A percentile compares a stretch with the other conserved stretches of the same genome.
phyloP scores from a whole-genome alignment of 2,888 invertebrate genomes.

The Ellobium chinense region DNA sequence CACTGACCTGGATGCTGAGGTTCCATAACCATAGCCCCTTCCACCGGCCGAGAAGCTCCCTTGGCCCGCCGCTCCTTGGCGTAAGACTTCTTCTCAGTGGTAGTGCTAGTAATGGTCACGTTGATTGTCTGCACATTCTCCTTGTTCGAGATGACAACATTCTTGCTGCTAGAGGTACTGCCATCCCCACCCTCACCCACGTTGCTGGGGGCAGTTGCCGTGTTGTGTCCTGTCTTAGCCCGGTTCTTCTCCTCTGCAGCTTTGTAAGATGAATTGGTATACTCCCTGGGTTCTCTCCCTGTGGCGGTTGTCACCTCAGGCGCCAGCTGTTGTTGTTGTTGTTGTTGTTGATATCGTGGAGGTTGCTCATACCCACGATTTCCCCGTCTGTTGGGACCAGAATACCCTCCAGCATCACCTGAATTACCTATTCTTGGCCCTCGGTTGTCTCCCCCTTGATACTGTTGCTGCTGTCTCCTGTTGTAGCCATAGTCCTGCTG shows the following conservation, averaged over 20 bases:
- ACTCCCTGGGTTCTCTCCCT: constrained; percentile 31
- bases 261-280: constrained; percentile 33
- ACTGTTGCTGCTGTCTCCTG: constrained; percentile 9
- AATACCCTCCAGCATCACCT: constrained; percentile 17
- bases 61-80: constrained; percentile 61
- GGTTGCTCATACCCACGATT: constrained; percentile 27
- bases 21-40: constrained; percentile 18
- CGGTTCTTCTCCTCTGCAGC: constrained; percentile 12
- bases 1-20: background rate
- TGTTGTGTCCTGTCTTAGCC: background rate
- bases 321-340: constrained; percentile 28
- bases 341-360: background rate
- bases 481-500: constrained; percentile 13
- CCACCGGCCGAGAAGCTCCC: constrained; percentile 47
- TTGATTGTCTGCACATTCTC: constrained; percentile 56
- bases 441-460: background rate
- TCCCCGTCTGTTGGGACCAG: constrained; percentile 8
- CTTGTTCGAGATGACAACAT: constrained; percentile 53
- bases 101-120: constrained; percentile 56
- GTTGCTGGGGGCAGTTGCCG: background rate
- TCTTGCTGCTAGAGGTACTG: background rate
- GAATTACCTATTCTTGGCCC: constrained; percentile 13
- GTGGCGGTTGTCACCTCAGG: constrained; percentile 10
- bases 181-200: background rate
- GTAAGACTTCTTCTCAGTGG: constrained; percentile 64